Conservation (phyloP, 2,888 invertebrate genomes). For the Koerneria pararmatus region DNA sequence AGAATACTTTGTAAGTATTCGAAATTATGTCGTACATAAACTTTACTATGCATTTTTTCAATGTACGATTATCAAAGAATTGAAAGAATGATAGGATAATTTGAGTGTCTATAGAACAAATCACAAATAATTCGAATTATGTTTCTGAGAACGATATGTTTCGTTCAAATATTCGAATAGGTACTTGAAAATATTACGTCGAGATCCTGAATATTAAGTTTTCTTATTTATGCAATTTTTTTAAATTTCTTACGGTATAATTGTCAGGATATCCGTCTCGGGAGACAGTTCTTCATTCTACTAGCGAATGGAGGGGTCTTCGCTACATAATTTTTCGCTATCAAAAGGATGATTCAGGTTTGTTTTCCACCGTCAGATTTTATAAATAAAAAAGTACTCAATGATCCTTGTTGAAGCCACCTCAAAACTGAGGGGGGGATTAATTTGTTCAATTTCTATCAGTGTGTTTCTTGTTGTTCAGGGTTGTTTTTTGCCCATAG, state of each 20-base stretch:
- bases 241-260: not conserved
- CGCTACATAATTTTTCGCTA: conserved; percentile 82
- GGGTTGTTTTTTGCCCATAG: not conserved
- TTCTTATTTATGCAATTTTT: not conserved
- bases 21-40: too few relatives aligned
- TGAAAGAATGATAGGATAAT: too few relatives aligned
- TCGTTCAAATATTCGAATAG: too few relatives aligned
- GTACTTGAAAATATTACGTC: too few relatives aligned
- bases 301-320: conserved; percentile 75
- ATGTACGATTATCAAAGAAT: too few relatives aligned
- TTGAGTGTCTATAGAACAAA: too few relatives aligned
- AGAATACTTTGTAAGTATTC: too few relatives aligned
- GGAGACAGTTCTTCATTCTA: conserved; percentile 50
- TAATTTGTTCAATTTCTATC: not conserved
- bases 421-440: conserved; percentile 1
- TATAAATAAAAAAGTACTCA: not conserved
- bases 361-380: not conserved
- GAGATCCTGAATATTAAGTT: too few relatives aligned
- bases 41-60: too few relatives aligned
- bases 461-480: not conserved
- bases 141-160: too few relatives aligned
- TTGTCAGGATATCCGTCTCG: conserved; percentile 38
- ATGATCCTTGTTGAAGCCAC: not conserved
- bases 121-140: too few relatives aligned
- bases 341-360: conserved; percentile 80